Conservation (phyloP, 2,888 invertebrate genomes). For the Tetragonisca angustula region DNA sequence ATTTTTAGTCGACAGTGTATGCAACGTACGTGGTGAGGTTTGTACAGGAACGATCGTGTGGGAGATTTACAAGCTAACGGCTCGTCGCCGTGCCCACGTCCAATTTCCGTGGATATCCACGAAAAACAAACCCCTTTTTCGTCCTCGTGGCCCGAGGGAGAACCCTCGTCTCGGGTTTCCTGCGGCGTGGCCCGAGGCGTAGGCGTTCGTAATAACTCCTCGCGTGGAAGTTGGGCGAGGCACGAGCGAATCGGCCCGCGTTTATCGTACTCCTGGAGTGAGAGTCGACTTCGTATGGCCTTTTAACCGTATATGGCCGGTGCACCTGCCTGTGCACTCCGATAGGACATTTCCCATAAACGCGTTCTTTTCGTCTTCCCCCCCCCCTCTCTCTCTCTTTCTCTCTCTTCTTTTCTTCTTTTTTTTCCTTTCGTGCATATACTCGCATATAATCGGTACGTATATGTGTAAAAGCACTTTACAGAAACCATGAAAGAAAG, state of each 20-base stretch:
- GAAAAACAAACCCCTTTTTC: constrained; percentile 72
- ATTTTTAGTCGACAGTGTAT: not conserved
- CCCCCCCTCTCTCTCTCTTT: constrained; percentile 12
- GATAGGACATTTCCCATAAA: constrained; percentile 75
- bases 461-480: constrained; percentile 30
- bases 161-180: constrained; percentile 70
- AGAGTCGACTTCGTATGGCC: constrained; percentile 75
- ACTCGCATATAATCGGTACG: not conserved
- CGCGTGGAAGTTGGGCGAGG: constrained; percentile 73
- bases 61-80: constrained; percentile 68
- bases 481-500: constrained; percentile 66
- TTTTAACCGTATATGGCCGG: constrained; percentile 80
- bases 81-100: constrained; percentile 67
- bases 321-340: constrained; percentile 77
- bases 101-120: constrained; percentile 75
- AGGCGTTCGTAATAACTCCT: constrained; percentile 79
- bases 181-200: constrained; percentile 69
- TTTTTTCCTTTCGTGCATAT: not conserved
- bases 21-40: not conserved
- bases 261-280: constrained; percentile 73
- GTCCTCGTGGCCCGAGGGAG: constrained; percentile 38
- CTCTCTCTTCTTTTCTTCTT: constrained; percentile 2
- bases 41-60: constrained; percentile 12
- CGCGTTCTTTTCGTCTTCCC: constrained; percentile 55
- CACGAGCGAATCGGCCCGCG: constrained; percentile 71